Evolutionary conservation across 2,888 invertebrate genomes (phyloP).

Genomic region (Drosophila paramelanica): DNA sequence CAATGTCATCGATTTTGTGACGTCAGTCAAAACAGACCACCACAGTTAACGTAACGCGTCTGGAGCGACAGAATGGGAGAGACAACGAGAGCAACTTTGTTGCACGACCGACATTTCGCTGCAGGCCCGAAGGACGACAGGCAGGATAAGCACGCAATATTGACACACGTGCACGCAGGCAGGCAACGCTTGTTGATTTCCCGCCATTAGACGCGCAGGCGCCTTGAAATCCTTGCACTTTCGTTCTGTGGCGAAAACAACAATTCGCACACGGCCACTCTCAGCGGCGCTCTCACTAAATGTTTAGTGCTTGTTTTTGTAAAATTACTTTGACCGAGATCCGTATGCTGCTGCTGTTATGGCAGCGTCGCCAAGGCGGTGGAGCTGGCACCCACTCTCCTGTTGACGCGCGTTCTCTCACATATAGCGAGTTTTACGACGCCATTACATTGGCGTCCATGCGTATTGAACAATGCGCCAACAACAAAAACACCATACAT

Average conservation of each 20-base stretch:
- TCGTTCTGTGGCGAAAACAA: constrained; percentile 64
- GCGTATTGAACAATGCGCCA: constrained; percentile 28
- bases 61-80: constrained; percentile 25
- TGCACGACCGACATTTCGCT: constrained; percentile 77
- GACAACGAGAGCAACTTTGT: constrained; percentile 76
- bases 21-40: constrained; percentile 68
- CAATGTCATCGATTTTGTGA: constrained; percentile 83
- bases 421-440: constrained; percentile 43
- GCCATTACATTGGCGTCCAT: constrained; percentile 73
- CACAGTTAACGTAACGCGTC: constrained; percentile 40
- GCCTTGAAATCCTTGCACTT: constrained; percentile 78
- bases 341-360: constrained; percentile 32
- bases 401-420: constrained; percentile 16
- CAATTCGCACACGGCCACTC: constrained; percentile 27
- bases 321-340: constrained; percentile 85
- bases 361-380: neutral
- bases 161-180: constrained; percentile 32
- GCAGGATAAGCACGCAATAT: constrained; percentile 31
- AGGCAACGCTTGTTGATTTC: constrained; percentile 61
- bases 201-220: constrained; percentile 77
- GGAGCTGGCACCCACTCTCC: constrained; percentile 16
- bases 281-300: constrained; percentile 44
- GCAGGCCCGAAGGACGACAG: constrained; percentile 55
- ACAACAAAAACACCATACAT: constrained; percentile 32
- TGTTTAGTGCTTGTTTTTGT: constrained; percentile 75